Base-by-base conservation (phyloP, 2,797 vertebrate genomes). In the Lateolabrax maculatus region DNA sequence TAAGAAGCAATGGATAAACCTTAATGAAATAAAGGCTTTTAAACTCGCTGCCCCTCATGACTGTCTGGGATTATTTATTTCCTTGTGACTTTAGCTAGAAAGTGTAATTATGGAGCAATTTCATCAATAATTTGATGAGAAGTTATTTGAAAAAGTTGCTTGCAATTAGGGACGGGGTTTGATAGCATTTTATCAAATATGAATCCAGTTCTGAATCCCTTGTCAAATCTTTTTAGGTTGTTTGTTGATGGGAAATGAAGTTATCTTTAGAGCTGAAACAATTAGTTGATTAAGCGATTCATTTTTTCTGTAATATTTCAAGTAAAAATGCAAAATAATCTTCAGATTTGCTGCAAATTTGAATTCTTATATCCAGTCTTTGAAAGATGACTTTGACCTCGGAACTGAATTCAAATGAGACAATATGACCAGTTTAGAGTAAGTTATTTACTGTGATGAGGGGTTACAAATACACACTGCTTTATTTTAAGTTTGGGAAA, bases 11-110 rank as follows among this genome's bases (percentile, higher is more conserved):
- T 18, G 37, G 23, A 75, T 11, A 21, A 43, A 61, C 27, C 27
- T 27, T 75, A 64, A 89, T 83, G 57, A 44, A 71, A 85, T 75
- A 61, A 89, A 77, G 4, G 77, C 78, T 88, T 87, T 87, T 77
- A 58, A 65, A n/a, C 41, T 60, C 9, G 0, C 37, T 19, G 36
- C 52, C 49, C 34, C 63, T 65, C 37, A 31, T 2, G 11, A 55
- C 25, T 39, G 48, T 57, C 49, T 16, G n/a, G 25, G 51, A 55
- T 65, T 39, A 9, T 60, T 49, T 25, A 36, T 65, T 41, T 9
- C 0, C 23, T 11, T 19, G 4, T 10, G 5, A 9, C 21, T 53
- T 51, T 55, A n/a, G 7, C 29, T 36, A 19, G 25, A 70, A 62
- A 56, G 9, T 48, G 52, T 43, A 43, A 73, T 63, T 36, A 18